phyloP scores from a whole-genome alignment of 2,888 invertebrate genomes.

The Drosophila ochracea region DNA sequence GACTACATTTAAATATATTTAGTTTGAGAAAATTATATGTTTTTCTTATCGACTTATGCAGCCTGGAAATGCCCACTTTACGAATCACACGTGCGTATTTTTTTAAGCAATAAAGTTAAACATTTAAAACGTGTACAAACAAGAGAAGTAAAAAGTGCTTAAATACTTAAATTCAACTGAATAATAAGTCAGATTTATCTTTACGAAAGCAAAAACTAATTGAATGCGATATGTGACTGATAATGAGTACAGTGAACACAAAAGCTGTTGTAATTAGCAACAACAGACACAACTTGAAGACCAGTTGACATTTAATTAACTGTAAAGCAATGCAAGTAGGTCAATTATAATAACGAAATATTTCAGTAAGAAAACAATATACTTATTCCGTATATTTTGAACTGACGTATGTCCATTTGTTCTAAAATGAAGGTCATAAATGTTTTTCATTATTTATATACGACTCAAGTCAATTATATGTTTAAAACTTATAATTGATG shows the following conservation, averaged over 20 bases:
- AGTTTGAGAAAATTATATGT: neutral
- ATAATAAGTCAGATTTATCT: neutral
- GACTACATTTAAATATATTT: neutral
- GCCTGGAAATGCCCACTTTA: neutral
- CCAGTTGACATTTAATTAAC: neutral
- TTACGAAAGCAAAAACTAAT: neutral
- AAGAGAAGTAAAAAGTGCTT: too few species aligned
- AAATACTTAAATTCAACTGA: neutral
- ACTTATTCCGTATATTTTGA: neutral
- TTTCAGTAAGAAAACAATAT: neutral
- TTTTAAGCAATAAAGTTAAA: neutral
- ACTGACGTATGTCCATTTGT: neutral
- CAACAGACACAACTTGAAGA: neutral
- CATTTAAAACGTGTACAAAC: neutral
- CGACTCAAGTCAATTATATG: neutral
- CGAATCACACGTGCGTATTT: slow-evolving; percentile 3
- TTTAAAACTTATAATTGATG: neutral
- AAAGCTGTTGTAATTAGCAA: neutral
- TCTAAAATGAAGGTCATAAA: neutral
- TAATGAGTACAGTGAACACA: neutral
- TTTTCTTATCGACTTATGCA: neutral
- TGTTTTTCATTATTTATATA: neutral
- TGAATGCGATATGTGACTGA: neutral
- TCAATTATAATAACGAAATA: slow-evolving; percentile 4
- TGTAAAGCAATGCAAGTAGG: neutral